Evolutionary conservation across 2,113 vertebrate species (phyloP).

Genomic region (Notarius lentiginosus): DNA sequence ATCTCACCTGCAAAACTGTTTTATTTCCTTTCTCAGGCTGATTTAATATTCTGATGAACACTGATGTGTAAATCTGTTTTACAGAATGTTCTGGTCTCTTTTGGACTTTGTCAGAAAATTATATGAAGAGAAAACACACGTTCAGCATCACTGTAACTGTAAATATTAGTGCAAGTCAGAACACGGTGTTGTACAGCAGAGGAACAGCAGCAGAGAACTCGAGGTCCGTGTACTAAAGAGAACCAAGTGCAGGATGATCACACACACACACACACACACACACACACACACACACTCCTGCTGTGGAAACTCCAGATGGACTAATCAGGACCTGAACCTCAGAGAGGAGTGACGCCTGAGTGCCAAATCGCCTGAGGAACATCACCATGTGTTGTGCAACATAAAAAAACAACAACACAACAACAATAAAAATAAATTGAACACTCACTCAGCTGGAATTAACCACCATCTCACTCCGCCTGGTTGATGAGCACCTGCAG

Average conservation of each 20-base stretch:
- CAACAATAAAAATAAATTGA: constrained; percentile 33
- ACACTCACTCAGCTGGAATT: constrained; percentile 1
- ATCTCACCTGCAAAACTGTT: background rate
- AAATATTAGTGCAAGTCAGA: background rate
- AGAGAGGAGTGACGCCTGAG: background rate
- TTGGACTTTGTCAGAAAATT: background rate
- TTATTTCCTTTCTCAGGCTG: background rate
- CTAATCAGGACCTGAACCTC: constrained; percentile 37
- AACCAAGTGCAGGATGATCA: background rate
- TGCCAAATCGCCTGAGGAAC: constrained; percentile 40
- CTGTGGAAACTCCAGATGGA: constrained; percentile 27
- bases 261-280: background rate
- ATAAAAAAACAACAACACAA: constrained; percentile 39
- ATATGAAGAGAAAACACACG: background rate
- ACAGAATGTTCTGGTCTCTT: background rate
- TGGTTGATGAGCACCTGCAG: background rate
- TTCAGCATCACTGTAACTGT: background rate
- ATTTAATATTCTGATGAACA: background rate
- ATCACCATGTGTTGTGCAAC: constrained; percentile 52
- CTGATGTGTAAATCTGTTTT: background rate
- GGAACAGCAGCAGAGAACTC: background rate
- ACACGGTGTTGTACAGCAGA: background rate
- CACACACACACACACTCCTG: background rate
- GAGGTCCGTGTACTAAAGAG: background rate
- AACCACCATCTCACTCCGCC: background rate